Base-by-base conservation (phyloP, 2,113 vertebrate genomes). In the Pterocles gutturalis region DNA sequence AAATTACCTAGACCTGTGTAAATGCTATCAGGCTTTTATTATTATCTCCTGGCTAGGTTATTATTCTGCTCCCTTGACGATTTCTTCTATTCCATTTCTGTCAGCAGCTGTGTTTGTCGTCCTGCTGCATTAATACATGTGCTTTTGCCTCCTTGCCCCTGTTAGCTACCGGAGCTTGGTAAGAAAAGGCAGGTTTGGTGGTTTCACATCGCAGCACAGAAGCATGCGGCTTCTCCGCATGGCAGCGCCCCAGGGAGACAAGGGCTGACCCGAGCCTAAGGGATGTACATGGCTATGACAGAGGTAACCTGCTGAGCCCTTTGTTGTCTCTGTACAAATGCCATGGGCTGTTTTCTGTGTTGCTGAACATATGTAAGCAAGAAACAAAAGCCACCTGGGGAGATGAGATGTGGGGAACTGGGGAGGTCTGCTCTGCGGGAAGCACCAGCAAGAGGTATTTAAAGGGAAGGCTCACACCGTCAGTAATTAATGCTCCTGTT, bases 91-190 rank as follows among this genome's bases (percentile, higher is more conserved):
- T 94, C 66, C 3, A 1, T 43, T 85, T 88, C 90, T 93, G 79
- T 43, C 93, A 85, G 62, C 54, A 93, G 70, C 34, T 55, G 9
- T 76, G 78, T 76, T 78, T 91, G 77, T 61, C 91, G 95, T 81
- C 73, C 84, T 62, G 78, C 81, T 72, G 73, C 75, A 69, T 54
- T 69, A 53, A 77, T 33, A 79, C 62, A 43, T 69, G 16, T 13
- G 66, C 45, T 76, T 93, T 41, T 83, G 55, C 60, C 78, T 88
- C 82, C 78, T 58, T 65, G 49, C 13, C 73, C 67, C 53, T 89
- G n/a, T 77, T 69, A 95, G 70, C 64, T 31, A 7, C 1, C 31
- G 51, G 43, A 82, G 41, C 64, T 29, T 1, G 13, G 46, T 43
- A 43, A 22, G 41, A 87, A 62, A 22, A 88, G 51, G 70, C 13